Conservation (phyloP, 2,113 vertebrate species). For the Cepphus grylle region DNA sequence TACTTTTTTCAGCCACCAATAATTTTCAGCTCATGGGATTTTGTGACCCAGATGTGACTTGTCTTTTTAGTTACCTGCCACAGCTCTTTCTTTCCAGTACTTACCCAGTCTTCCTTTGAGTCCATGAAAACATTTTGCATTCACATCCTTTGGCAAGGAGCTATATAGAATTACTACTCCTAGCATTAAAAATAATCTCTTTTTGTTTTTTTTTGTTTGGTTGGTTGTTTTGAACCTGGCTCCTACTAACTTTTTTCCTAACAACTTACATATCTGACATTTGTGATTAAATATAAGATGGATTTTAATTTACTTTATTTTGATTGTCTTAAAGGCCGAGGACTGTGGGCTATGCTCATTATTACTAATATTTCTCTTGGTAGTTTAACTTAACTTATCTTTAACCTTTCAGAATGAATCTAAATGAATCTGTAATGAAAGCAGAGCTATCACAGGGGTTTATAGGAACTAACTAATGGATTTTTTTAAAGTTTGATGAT, state of each 20-base stretch:
- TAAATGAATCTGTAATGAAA: background rate
- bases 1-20: background rate
- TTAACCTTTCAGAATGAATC: background rate
- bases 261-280: background rate
- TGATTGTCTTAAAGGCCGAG: background rate
- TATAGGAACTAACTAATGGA: background rate
- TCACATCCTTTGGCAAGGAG: background rate
- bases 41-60: background rate
- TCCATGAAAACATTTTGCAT: background rate
- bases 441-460: background rate
- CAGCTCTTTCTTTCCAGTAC: background rate
- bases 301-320: background rate
- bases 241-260: background rate
- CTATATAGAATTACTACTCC: background rate
- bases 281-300: background rate
- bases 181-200: background rate
- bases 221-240: background rate
- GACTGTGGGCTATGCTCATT: background rate
- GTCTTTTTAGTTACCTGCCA: background rate
- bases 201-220: background rate
- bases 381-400: background rate
- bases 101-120: background rate
- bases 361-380: background rate
- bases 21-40: background rate
- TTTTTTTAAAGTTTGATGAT: background rate